Percentiles rank a stretch among this genome's conserved stretches.
Evolutionary conservation across 1,140 invertebrate species (phyloP).

Genomic region (Cyrtorhinus lividipennis): DNA sequence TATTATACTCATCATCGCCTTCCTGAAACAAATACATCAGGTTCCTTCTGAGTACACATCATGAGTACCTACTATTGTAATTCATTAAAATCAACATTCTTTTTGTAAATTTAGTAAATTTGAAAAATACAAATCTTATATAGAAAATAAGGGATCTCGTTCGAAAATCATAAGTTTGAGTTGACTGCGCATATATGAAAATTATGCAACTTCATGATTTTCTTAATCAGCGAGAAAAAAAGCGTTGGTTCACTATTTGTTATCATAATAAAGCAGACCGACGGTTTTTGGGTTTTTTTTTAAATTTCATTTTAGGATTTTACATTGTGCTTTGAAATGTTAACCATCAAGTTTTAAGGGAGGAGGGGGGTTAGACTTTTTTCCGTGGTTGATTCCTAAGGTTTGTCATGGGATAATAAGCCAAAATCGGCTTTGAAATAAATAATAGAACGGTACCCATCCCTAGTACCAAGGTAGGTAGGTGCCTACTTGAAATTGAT

Average conservation of each 20-base stretch:
- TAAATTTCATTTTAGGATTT: not conserved
- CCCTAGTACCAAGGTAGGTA: too few relatives aligned
- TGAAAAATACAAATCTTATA: not conserved
- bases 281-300: not conserved
- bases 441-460: not conserved
- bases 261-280: not conserved
- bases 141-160: not conserved
- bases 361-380: not conserved
- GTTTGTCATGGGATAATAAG: not conserved
- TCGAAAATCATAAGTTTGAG: not conserved
- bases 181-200: not conserved
- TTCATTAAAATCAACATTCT: not conserved
- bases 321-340: not conserved
- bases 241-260: not conserved
- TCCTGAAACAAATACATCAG: not conserved
- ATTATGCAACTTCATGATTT: not conserved
- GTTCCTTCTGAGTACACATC: too few relatives aligned
- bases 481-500: not conserved
- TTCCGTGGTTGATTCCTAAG: not conserved
- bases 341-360: not conserved
- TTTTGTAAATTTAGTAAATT: not conserved
- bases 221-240: not conserved
- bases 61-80: not conserved
- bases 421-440: not conserved
- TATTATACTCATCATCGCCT: not conserved